phyloP scores from a whole-genome alignment of 2,113 vertebrate genomes.

The Hiodon alosoides region DNA sequence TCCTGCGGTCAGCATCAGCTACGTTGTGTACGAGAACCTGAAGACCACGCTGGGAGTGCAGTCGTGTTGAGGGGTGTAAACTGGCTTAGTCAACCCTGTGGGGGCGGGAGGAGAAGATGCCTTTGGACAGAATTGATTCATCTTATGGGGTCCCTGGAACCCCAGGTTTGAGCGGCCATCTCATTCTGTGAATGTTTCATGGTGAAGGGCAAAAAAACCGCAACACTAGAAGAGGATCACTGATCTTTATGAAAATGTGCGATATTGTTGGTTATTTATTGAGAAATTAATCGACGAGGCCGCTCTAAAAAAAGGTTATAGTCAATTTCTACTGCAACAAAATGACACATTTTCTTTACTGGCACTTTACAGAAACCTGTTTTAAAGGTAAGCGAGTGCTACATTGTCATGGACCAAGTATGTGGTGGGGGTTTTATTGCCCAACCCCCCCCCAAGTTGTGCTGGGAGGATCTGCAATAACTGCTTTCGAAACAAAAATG shows the following conservation, averaged over 20 bases:
- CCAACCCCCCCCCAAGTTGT: too few species aligned
- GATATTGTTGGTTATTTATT: background rate
- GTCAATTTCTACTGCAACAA: too few species aligned
- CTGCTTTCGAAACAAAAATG: too few species aligned
- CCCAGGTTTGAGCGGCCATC: slow-evolving; percentile 50
- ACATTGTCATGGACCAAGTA: too few species aligned
- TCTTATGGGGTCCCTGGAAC: slow-evolving; percentile 46
- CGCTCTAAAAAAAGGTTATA: too few species aligned
- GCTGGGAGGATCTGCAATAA: too few species aligned
- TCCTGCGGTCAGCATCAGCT: slow-evolving; percentile 96
- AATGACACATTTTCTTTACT: too few species aligned
- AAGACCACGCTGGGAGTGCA: slow-evolving; percentile 83
- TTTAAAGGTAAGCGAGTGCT: too few species aligned
- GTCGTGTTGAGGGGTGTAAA: slow-evolving; percentile 70
- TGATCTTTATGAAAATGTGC: background rate
- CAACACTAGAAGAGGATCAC: slow-evolving; percentile 24
- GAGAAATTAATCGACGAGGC: too few species aligned
- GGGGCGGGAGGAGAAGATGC: slow-evolving; percentile 33
- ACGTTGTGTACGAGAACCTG: slow-evolving; percentile 91
- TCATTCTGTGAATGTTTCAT: slow-evolving; percentile 81
- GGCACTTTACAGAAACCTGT: too few species aligned
- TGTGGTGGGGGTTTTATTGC: too few species aligned
- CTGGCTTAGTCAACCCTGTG: too few species aligned
- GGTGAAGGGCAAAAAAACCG: slow-evolving; percentile 46
- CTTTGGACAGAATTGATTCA: slow-evolving; percentile 17